These are phyloP conservation scores for Prionace glauca DNA, from an alignment of 2,797 vertebrate genomes.

Conservation along the genomic window DNA sequence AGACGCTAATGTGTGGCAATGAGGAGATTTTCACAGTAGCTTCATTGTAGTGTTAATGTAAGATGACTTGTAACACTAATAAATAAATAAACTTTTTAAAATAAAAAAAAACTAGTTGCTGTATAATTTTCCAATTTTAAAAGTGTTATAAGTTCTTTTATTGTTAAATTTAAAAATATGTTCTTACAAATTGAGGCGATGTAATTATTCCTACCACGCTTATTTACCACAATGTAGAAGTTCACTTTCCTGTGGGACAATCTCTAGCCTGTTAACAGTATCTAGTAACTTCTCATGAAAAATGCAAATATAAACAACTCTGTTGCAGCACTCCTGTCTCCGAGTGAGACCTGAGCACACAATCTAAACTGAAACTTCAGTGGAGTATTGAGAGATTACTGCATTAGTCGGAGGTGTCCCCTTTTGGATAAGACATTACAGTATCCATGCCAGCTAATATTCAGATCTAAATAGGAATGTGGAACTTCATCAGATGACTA, in stretches of 20 bases:
- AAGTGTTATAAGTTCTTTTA: neutral
- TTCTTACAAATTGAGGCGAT: neutral
- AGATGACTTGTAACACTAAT: no score
- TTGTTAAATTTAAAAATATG: neutral
- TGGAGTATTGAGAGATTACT: neutral
- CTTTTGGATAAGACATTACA: no score
- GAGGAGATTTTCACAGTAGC: no score
- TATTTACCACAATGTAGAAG: neutral
- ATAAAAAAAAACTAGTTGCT: neutral
- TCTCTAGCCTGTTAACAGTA: neutral
- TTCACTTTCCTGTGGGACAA: neutral
- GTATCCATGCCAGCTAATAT: no score
- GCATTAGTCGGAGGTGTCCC: neutral
- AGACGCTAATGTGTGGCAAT: no score
- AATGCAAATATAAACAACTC: neutral
- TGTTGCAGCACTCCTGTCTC: no score
- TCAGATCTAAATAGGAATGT: no score
- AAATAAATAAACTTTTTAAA: no score
- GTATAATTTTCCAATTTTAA: neutral
- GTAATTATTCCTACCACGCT: neutral
- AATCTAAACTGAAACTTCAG: neutral
- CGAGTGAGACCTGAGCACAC: neutral
- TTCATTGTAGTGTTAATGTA: no score
- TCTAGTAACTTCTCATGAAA: neutral
- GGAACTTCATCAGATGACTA: no score